phyloP scores from a whole-genome alignment of 2,888 invertebrate species.

The Napeogenes inachia region DNA sequence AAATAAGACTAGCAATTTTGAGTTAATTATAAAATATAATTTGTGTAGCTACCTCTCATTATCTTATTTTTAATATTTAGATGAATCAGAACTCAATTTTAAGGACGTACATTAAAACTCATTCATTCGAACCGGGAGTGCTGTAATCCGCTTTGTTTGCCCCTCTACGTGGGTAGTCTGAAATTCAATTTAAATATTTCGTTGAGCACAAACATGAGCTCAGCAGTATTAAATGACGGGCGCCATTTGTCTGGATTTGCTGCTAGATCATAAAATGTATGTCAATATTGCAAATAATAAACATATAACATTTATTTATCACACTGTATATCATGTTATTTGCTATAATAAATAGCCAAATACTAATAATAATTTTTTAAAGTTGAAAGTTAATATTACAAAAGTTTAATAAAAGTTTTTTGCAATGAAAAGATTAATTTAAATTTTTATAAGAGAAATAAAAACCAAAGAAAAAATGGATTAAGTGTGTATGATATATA shows the following conservation, averaged over 20 bases:
- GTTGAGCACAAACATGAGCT: conserved; percentile 69
- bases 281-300: too few species aligned
- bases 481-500: too few species aligned
- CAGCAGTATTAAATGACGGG: conserved; percentile 72
- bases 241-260: conserved; percentile 62
- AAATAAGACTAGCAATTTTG: too few species aligned
- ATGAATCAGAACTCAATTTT: conserved; percentile 39
- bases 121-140: conserved; percentile 41
- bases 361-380: too few species aligned
- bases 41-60: not conserved
- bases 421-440: too few species aligned
- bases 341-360: too few species aligned
- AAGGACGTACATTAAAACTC: conserved; percentile 50
- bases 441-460: too few species aligned
- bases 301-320: too few species aligned
- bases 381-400: too few species aligned
- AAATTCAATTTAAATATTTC: conserved; percentile 75
- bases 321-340: too few species aligned
- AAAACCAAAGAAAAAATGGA: too few species aligned
- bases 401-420: too few species aligned
- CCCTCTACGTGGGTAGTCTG: conserved; percentile 54
- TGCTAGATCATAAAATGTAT: conserved; percentile 21
- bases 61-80: conserved; percentile 13
- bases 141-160: conserved; percentile 59
- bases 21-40: not conserved